A percentile compares a stretch with the other conserved stretches of the same genome.
Conservation (phyloP, 2,797 vertebrate genomes). For the Sparidentex hasta region DNA sequence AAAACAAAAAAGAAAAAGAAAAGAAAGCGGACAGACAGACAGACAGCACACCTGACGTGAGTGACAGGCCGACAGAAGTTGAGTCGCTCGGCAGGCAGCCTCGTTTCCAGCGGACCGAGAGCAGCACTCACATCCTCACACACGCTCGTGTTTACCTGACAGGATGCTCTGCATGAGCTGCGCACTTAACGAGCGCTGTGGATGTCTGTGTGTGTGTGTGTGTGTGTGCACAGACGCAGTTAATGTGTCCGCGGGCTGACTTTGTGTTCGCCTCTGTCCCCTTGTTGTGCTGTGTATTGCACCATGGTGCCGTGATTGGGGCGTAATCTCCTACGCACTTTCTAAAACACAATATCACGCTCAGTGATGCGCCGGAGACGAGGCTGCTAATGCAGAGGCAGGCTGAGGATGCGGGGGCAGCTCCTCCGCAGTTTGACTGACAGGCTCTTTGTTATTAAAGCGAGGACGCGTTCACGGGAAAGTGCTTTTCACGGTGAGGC, state of each 20-base stretch:
- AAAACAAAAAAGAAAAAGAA: slow-evolving; percentile 30
- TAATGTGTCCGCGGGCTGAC: slow-evolving; percentile 16
- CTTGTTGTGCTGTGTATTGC: slow-evolving; percentile 52
- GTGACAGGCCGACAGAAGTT: slow-evolving; percentile 55
- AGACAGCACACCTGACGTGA: slow-evolving; percentile 17
- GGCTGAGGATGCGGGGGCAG: slow-evolving; percentile 57
- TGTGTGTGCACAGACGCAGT: slow-evolving; percentile 21
- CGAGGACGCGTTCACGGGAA: slow-evolving; percentile 36
- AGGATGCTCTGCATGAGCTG: slow-evolving; percentile 55
- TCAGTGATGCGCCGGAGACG: slow-evolving; percentile 70
- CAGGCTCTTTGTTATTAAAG: slow-evolving; percentile 35
- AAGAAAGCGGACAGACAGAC: not conserved
- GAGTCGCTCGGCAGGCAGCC: slow-evolving; percentile 25
- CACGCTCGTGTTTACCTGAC: slow-evolving; percentile 62
- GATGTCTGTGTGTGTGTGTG: slow-evolving; percentile 1
- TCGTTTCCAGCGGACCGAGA: slow-evolving; percentile 35
- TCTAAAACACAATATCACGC: slow-evolving; percentile 61
- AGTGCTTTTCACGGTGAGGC: slow-evolving; percentile 52
- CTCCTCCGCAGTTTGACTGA: slow-evolving; percentile 45
- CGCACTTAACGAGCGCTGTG: slow-evolving; percentile 39
- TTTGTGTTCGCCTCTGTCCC: slow-evolving; percentile 28
- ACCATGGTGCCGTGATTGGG: slow-evolving; percentile 67
- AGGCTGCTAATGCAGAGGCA: slow-evolving; percentile 31
- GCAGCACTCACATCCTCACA: slow-evolving; percentile 50
- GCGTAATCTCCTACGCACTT: slow-evolving; percentile 81